Evolutionary conservation across 2,797 vertebrate species (phyloP).

Genomic region (Sebastes ruberrimus): DNA sequence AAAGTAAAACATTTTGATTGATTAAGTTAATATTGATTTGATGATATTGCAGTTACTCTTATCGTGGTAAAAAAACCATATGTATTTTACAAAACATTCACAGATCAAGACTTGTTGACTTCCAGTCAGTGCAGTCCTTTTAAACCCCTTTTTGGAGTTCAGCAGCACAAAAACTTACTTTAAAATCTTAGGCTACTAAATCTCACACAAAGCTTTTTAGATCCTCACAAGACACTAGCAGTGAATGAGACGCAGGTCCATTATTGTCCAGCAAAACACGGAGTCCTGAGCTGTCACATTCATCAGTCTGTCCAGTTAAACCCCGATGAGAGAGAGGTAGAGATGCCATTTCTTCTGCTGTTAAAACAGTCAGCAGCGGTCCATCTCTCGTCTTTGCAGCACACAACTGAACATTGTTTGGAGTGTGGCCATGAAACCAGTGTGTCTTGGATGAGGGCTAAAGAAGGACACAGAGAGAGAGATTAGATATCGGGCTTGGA

Average conservation of each 20-base stretch:
- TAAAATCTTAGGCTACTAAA: too few species aligned
- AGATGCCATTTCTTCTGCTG: neutral
- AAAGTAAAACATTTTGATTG: too few species aligned
- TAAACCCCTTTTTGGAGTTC: too few species aligned
- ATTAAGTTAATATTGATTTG: neutral
- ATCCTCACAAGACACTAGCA: neutral
- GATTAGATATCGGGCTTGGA: neutral
- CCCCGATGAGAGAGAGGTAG: too few species aligned
- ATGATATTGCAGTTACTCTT: neutral
- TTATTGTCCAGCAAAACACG: too few species aligned
- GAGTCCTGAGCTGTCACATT: too few species aligned
- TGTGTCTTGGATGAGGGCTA: neutral
- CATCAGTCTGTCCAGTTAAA: too few species aligned
- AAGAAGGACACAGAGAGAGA: neutral
- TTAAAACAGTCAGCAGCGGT: neutral
- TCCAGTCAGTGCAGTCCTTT: too few species aligned
- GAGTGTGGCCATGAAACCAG: neutral
- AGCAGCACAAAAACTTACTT: too few species aligned
- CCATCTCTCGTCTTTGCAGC: rapidly evolving
- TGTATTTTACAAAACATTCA: too few species aligned
- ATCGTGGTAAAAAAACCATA: too few species aligned
- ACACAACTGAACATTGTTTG: constrained; percentile 22
- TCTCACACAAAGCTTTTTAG: neutral
- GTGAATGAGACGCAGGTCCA: neutral
- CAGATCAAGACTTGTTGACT: too few species aligned